A percentile compares a stretch with the other conserved stretches of the same genome.
Conservation (phyloP, 2,113 vertebrate genomes). For the Sapajus apella region DNA sequence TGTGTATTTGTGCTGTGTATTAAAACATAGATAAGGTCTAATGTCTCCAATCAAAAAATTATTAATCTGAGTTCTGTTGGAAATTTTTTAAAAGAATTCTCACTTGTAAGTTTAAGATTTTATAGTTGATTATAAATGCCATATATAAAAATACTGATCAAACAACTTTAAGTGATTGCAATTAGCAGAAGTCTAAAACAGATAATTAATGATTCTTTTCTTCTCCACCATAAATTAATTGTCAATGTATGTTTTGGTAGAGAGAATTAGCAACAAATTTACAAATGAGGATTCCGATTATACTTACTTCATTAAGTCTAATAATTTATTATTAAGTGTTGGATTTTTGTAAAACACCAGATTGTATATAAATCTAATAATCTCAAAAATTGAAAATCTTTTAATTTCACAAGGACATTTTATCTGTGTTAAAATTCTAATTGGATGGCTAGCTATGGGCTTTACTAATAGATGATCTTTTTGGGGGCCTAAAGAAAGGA, state of each 20-base stretch:
- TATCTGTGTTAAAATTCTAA: not conserved
- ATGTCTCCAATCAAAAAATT: not conserved
- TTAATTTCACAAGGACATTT: not conserved
- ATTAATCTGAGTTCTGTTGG: not conserved
- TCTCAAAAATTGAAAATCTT: constrained; percentile 3
- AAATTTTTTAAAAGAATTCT: not conserved
- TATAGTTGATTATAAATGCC: constrained; percentile 1
- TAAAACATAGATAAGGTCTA: constrained; percentile 19
- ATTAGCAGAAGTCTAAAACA: not conserved
- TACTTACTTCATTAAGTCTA: constrained; percentile 14
- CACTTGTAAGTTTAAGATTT: not conserved
- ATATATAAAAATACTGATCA: not conserved
- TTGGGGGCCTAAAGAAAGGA: constrained; percentile 2
- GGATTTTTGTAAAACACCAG: not conserved
- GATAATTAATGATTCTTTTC: not conserved
- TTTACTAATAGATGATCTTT: constrained; percentile 1
- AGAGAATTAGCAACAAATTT: not conserved
- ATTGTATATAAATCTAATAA: not conserved
- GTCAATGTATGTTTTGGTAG: not conserved
- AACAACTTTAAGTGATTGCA: not conserved
- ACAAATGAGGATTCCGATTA: not conserved
- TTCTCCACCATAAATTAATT: not conserved
- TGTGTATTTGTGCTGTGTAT: not conserved
- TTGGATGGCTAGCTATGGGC: not conserved
- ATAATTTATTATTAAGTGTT: not conserved